Conservation (phyloP, 2,888 invertebrate genomes). For the Tenthredo notha region DNA sequence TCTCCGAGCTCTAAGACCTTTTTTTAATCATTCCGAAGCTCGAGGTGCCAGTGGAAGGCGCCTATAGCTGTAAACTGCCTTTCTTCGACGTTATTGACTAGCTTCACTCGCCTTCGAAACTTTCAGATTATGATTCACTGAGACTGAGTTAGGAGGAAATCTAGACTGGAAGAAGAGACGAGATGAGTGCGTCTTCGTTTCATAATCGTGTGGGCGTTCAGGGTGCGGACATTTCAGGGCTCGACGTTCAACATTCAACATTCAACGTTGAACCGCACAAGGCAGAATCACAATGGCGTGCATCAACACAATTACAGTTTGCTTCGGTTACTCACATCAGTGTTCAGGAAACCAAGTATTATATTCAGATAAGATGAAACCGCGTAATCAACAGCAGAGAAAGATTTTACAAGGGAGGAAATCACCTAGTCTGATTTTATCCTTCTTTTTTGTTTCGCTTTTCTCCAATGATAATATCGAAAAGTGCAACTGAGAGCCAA, state of each 20-base stretch:
- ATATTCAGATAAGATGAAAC: slow-evolving; percentile 65
- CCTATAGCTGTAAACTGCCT: not conserved
- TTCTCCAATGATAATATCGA: slow-evolving; percentile 30
- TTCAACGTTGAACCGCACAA: slow-evolving; percentile 19
- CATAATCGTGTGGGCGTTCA: slow-evolving; percentile 10
- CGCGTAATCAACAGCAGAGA: not conserved
- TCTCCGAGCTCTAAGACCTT: slow-evolving; percentile 53
- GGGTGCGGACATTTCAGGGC: not conserved
- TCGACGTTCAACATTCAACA: slow-evolving; percentile 15
- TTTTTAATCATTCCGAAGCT: slow-evolving; percentile 45
- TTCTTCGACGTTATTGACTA: slow-evolving; percentile 44
- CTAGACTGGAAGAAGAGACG: not conserved
- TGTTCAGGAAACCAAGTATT: slow-evolving; percentile 70
- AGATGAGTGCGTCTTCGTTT: not conserved
- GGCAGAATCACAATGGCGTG: slow-evolving; percentile 74
- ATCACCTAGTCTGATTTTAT: slow-evolving; percentile 68
- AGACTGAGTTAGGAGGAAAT: slow-evolving; percentile 51
- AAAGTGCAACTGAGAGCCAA: not conserved
- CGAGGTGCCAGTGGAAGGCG: slow-evolving; percentile 19
- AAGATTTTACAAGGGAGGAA: slow-evolving; percentile 66
- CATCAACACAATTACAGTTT: slow-evolving; percentile 78
- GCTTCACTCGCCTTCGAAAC: not conserved
- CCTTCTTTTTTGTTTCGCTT: slow-evolving; percentile 63
- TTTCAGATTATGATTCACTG: slow-evolving; percentile 31
- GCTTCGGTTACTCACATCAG: slow-evolving; percentile 68